phyloP scores from a whole-genome alignment of 2,113 vertebrate species.

The Zosterops hypoxanthus region DNA sequence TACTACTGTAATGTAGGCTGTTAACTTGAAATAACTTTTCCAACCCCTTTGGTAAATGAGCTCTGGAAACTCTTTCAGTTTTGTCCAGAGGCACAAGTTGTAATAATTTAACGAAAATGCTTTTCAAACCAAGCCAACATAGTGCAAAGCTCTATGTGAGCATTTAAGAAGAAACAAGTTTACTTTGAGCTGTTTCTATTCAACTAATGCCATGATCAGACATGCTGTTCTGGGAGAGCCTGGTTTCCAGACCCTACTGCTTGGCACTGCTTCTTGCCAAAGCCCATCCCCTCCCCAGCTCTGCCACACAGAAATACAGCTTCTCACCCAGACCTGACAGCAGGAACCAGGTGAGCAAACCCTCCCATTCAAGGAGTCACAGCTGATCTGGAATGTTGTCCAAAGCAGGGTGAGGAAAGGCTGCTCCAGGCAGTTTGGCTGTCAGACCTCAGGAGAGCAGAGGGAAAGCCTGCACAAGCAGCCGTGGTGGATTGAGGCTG shows the following conservation, averaged over 20 bases:
- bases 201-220: neutral
- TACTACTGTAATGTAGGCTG: constrained; percentile 33
- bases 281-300: neutral
- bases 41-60: constrained; percentile 34
- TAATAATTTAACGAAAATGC: neutral
- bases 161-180: neutral
- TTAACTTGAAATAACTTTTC: constrained; percentile 47
- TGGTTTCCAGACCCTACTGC: neutral
- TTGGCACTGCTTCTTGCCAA: neutral
- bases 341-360: neutral
- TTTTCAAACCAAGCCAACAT: neutral
- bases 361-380: neutral
- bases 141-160: neutral
- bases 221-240: neutral
- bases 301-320: neutral
- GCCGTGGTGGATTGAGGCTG: neutral
- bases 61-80: constrained; percentile 12
- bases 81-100: neutral
- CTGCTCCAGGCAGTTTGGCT: neutral
- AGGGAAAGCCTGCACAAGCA: neutral
- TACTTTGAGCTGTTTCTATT: neutral
- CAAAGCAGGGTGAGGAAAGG: neutral
- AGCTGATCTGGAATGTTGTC: neutral
- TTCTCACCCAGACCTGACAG: neutral
- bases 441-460: neutral